Conservation (phyloP, 2,797 vertebrate genomes). For the Helarctos malayanus region DNA sequence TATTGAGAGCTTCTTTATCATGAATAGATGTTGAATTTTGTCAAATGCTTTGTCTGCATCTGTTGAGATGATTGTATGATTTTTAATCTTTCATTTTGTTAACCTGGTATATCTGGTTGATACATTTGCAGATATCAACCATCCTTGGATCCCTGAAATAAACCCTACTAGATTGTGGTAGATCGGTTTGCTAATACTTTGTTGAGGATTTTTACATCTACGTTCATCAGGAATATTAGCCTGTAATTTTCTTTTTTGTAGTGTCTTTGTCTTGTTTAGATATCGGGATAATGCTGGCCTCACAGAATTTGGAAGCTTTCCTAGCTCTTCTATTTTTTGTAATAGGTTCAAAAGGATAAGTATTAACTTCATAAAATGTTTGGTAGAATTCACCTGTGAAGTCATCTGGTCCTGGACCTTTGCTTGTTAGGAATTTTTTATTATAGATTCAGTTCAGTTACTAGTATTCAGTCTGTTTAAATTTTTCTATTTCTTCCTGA, state of each 20-base stretch:
- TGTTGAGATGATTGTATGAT: not conserved
- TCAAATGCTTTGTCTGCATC: not conserved
- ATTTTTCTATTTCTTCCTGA: not conserved
- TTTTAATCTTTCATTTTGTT: not conserved
- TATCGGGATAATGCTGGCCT: not conserved
- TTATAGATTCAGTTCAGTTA: not conserved
- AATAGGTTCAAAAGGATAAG: not conserved
- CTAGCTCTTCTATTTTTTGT: not conserved
- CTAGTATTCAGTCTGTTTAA: not conserved
- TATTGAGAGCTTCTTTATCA: not conserved
- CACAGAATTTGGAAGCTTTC: not conserved
- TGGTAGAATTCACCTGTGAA: not conserved
- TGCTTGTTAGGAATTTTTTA: not conserved
- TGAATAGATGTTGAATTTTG: not conserved
- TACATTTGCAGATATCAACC: not conserved
- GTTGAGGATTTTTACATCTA: not conserved
- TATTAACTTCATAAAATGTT: not conserved
- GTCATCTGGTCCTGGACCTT: not conserved
- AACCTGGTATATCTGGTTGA: not conserved
- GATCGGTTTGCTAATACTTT: not conserved
- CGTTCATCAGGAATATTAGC: not conserved
- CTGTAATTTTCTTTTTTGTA: not conserved
- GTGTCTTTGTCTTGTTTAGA: not conserved
- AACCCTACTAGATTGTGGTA: not conserved
- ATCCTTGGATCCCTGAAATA: not conserved